Conservation (phyloP, 2,888 invertebrate species). For the Drosophila emarginata region DNA sequence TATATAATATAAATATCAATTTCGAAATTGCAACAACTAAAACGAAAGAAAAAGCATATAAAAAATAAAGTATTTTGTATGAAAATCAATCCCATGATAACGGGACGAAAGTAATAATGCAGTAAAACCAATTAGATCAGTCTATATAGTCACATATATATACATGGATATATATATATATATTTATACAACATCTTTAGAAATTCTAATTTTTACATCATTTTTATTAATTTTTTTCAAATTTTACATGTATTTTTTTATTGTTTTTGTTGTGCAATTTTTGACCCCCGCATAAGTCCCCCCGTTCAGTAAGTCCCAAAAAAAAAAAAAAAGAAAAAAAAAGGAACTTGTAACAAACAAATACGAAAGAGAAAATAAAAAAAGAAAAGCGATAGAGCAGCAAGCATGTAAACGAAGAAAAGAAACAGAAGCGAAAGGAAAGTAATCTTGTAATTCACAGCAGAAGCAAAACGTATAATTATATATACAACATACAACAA, state of each 20-base stretch:
- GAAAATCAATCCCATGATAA: background rate
- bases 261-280: background rate
- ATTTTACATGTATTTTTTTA: background rate
- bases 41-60: background rate
- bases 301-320: background rate
- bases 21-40: background rate
- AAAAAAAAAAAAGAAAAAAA: background rate
- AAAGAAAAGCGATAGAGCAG: conserved; percentile 7
- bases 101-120: background rate
- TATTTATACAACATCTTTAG: background rate
- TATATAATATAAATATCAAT: background rate
- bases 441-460: conserved; percentile 60
- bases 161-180: background rate
- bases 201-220: background rate
- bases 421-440: conserved; percentile 26
- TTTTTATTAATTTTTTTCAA: background rate
- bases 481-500: conserved; percentile 39
- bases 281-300: background rate
- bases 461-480: conserved; percentile 58
- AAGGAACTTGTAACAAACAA: background rate
- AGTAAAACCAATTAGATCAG: background rate
- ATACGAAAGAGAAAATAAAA: background rate
- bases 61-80: background rate
- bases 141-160: background rate
- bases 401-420: conserved; percentile 41